Base-by-base conservation (phyloP, 2,888 invertebrate species). In the Apamea sordens region DNA sequence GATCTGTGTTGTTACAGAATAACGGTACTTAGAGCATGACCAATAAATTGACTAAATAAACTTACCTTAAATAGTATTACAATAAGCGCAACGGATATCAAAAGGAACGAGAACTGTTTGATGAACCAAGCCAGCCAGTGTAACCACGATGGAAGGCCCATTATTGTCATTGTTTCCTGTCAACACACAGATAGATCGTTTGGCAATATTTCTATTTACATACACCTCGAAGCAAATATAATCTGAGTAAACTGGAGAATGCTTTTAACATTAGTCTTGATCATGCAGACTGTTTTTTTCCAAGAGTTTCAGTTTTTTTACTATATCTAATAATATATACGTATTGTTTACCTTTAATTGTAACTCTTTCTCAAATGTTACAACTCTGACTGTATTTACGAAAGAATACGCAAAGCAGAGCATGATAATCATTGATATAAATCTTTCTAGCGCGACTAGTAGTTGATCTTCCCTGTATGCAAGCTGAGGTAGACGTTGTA, bases 91-190 rank as follows among this genome's bases (percentile, higher is more conserved):
- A 98, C 97, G 0, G 98, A 98, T 85, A 98, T 95, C 6, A 98
- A 89, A 65, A 98, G 97, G 90, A 98, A 98, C 2, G 98, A 93
- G 86, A 98, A 97, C 79, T 98, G 98, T 92, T 98, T 98, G 71
- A 98, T 96, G 93, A 98, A 99, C 98, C 99, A 99, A 10, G 98
- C 98, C 11, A 97, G 91, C 99, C 99, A 99, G 91, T 99, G 98
- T 82, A 99, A 95, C 98, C 98, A 98, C 77, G 98, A 98, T 72
- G 98, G 97, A 71, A 99, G 95, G 3, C 99, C 99, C 98, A 99
- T 99, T 96, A 99, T 98, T 94, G 98, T 98, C 98, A 99, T 98
- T 18, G 98, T 98, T 97, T 99, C 99, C 98, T 99, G 96, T 73
- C 87, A 93, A 90, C 83, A 86, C 67, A 86, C 67, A 84, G 5